Evolutionary conservation across 1,140 invertebrate species (phyloP).

Genomic region (Planococcus citri): DNA sequence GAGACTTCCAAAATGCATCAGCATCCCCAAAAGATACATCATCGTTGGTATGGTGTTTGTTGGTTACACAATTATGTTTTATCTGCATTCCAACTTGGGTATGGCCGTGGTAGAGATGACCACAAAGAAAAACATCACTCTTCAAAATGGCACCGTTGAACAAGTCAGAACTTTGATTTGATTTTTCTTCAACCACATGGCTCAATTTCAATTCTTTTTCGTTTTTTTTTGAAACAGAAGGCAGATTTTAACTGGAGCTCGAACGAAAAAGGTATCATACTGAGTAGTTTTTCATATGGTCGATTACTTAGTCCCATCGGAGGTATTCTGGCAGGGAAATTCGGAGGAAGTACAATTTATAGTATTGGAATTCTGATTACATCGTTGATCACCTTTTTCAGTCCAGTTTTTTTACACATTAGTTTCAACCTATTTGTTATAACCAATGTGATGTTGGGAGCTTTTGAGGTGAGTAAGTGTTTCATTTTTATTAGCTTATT

Average conservation of each 20-base stretch:
- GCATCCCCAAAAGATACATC: not conserved
- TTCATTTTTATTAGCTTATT: too few relatives aligned
- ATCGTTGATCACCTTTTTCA: conserved; percentile 31
- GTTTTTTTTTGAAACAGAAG: conserved; percentile 36
- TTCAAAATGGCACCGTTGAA: not conserved
- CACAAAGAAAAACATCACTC: not conserved
- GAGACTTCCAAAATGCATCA: not conserved
- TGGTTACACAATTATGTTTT: not conserved
- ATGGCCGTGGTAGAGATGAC: conserved; percentile 1
- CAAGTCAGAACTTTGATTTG: not conserved
- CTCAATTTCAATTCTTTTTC: not conserved
- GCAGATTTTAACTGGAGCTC: conserved; percentile 25
- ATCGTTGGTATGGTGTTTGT: not conserved
- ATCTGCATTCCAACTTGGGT: not conserved
- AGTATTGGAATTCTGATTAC: conserved; percentile 44
- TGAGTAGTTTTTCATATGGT: conserved; percentile 57
- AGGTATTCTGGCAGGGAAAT: conserved; percentile 39
- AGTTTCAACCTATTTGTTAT: conserved; percentile 33
- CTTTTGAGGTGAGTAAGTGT: conserved; percentile 38
- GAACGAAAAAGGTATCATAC: conserved; percentile 37
- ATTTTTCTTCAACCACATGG: not conserved
- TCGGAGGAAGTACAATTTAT: conserved; percentile 45
- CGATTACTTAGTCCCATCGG: conserved; percentile 45
- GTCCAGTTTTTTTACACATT: conserved; percentile 24
- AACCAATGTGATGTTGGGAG: conserved; percentile 39